Conservation (phyloP, 2,113 vertebrate genomes). For the Hepsetus odoe region DNA sequence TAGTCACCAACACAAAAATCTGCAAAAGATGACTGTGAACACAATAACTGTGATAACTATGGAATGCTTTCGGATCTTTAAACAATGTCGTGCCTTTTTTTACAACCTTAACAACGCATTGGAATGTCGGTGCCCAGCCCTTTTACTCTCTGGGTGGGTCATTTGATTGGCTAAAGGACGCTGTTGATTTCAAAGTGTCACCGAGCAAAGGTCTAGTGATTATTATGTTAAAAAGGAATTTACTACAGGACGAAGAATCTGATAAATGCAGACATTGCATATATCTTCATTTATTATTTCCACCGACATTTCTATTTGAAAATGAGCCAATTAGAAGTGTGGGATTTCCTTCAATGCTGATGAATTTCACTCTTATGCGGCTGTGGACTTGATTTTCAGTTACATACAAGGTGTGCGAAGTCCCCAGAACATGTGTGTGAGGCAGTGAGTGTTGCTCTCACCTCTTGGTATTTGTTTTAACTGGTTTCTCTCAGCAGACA, state of each 20-base stretch:
- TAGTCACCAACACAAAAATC: too few species aligned
- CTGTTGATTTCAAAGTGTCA: background rate
- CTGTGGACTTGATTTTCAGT: conserved; percentile 1
- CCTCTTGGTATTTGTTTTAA: conserved; percentile 79
- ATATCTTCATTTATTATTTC: too few species aligned
- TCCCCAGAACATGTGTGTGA: conserved; percentile 26
- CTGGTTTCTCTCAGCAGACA: conserved; percentile 80
- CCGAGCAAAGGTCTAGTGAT: conserved; percentile 23
- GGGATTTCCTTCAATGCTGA: background rate
- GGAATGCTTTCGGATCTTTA: conserved; percentile 39
- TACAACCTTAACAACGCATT: conserved; percentile 32
- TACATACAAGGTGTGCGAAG: background rate
- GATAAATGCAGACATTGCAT: background rate
- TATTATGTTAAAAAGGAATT: background rate
- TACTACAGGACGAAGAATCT: conserved; percentile 7
- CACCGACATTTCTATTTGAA: too few species aligned
- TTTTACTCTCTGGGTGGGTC: background rate
- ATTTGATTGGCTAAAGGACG: conserved; percentile 19
- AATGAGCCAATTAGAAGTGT: too few species aligned
- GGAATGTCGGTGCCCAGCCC: conserved; percentile 42
- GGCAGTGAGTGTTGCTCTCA: conserved; percentile 69
- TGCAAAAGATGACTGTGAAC: background rate
- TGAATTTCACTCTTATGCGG: conserved; percentile 5
- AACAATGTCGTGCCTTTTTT: conserved; percentile 9
- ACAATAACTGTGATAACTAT: background rate